Evolutionary conservation across 2,113 vertebrate species (phyloP).

Genomic region (Neofelis nebulosa): DNA sequence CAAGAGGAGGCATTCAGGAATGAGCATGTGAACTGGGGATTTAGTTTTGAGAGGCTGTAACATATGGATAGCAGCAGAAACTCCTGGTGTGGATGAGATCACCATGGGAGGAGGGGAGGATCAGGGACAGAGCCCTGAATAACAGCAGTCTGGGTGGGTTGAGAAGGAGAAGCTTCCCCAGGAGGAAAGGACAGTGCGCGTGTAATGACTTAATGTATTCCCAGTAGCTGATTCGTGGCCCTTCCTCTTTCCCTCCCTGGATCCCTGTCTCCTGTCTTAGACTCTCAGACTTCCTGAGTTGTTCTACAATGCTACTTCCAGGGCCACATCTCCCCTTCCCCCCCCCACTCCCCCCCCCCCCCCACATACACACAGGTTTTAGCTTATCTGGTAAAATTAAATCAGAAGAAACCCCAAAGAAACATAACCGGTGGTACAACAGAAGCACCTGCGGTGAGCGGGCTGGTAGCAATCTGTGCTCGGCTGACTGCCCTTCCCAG

Average conservation of each 20-base stretch:
- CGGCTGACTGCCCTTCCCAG: slow-evolving; percentile 15
- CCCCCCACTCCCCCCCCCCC: neutral
- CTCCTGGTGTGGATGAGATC: neutral
- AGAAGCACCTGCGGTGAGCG: neutral
- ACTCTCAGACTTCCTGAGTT: neutral
- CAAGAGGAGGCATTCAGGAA: neutral
- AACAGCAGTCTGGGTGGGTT: neutral
- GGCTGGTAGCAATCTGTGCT: slow-evolving; percentile 11
- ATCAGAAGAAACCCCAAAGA: neutral
- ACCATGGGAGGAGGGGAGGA: neutral
- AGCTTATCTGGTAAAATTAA: slow-evolving; percentile 14
- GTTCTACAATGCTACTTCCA: neutral
- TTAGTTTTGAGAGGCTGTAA: neutral
- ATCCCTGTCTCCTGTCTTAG: neutral
- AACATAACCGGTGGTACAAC: neutral
- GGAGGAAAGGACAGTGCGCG: neutral
- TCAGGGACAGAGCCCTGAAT: neutral
- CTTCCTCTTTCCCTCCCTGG: neutral
- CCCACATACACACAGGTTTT: neutral
- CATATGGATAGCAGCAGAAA: neutral
- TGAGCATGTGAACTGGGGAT: neutral
- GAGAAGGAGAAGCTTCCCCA: neutral
- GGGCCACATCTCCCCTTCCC: neutral
- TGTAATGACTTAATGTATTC: neutral
- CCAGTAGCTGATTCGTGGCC: neutral